These are phyloP conservation scores for Pimpla rufipes DNA, from an alignment of 2,888 invertebrate genomes.

Conservation along the genomic window DNA sequence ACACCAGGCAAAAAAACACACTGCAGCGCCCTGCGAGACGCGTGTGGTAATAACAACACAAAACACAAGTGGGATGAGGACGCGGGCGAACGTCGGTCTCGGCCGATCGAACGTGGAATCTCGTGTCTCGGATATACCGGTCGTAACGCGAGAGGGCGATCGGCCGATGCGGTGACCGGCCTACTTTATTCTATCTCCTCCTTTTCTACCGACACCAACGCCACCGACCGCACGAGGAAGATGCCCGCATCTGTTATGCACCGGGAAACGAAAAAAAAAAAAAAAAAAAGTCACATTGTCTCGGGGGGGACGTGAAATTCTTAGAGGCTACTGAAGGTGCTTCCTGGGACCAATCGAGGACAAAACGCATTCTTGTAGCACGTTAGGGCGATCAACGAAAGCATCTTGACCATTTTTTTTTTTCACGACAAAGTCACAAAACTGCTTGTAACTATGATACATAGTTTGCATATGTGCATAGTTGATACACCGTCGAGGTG, in stretches of 20 bases:
- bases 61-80: neutral
- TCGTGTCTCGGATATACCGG: constrained; percentile 58
- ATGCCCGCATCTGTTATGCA: constrained; percentile 29
- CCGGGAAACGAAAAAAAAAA: neutral
- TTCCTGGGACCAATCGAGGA: neutral
- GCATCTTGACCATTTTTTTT: no score
- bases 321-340: neutral
- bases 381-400: no score
- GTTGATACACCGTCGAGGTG: no score
- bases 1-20: no score
- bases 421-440: no score
- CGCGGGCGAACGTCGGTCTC: constrained; percentile 36
- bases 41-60: constrained; percentile 20
- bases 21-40: no score
- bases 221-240: neutral
- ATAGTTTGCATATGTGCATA: no score
- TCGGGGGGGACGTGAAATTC: no score
- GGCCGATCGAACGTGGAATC: constrained; percentile 58
- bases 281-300: no score
- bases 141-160: constrained; percentile 52
- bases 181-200: constrained; percentile 57
- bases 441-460: no score
- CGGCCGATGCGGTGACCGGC: constrained; percentile 59
- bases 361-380: neutral
- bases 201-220: constrained; percentile 23